phyloP scores from a whole-genome alignment of 2,888 invertebrate genomes.

The Muschampia plurimacula region DNA sequence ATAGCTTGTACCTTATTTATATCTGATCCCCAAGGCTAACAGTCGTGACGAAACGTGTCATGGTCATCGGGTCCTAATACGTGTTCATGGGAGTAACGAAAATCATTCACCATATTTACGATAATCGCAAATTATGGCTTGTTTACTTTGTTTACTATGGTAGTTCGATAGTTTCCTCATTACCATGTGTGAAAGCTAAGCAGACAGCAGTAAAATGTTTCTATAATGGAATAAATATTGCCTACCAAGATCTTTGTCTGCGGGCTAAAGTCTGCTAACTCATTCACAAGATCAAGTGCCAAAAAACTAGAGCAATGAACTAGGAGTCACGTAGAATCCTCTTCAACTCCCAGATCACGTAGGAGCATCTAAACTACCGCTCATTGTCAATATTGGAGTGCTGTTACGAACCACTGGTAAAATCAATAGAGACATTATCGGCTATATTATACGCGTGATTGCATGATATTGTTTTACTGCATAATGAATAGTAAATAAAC shows the following conservation, averaged over 20 bases:
- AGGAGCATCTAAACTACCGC: conserved; percentile 82
- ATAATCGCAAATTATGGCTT: not conserved
- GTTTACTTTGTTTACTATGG: not conserved
- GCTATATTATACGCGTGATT: conserved; percentile 70
- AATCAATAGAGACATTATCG: conserved; percentile 79
- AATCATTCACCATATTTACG: conserved; percentile 12
- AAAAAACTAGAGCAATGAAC: conserved; percentile 85
- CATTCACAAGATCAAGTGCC: conserved; percentile 80
- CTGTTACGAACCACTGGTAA: conserved; percentile 73
- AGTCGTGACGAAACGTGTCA: too few species aligned
- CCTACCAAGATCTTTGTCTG: conserved; percentile 64
- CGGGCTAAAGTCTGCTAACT: conserved; percentile 74
- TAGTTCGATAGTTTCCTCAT: conserved; percentile 14
- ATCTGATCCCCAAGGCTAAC: too few species aligned
- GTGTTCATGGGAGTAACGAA: not conserved
- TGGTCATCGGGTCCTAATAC: not conserved
- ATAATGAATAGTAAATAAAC: conserved; percentile 64
- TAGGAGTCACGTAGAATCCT: conserved; percentile 77
- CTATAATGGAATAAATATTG: conserved; percentile 67
- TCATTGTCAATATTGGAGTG: conserved; percentile 83
- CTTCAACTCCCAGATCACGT: conserved; percentile 79
- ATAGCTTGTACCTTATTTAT: too few species aligned
- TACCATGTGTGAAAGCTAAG: conserved; percentile 18
- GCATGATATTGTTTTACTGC: conserved; percentile 63
- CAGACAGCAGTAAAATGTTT: conserved; percentile 46